Percentiles rank a stretch among this genome's conserved stretches.
phyloP scores from a whole-genome alignment of 2,797 vertebrate species.

The Avahi laniger region DNA sequence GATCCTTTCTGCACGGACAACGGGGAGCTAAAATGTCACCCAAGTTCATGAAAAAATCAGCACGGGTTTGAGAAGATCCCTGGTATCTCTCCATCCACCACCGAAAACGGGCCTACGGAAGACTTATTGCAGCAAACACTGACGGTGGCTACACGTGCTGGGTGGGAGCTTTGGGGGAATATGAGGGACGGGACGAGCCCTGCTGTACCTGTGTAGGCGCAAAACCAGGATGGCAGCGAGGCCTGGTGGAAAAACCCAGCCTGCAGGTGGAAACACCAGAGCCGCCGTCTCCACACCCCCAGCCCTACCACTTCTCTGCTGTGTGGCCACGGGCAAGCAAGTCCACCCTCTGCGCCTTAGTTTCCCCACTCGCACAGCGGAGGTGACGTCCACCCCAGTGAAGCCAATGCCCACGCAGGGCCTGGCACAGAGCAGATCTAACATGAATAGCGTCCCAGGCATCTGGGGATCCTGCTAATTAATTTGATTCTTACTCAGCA shows the following conservation, averaged over 20 bases:
- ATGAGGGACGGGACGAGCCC: rapidly evolving
- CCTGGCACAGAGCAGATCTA: neutral
- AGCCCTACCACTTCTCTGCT: neutral
- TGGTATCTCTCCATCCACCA: neutral
- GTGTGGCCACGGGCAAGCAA: neutral
- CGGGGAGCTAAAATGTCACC: neutral
- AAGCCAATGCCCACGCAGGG: neutral
- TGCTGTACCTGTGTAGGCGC: rapidly evolving
- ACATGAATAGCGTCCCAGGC: rapidly evolving
- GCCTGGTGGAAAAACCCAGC: neutral
- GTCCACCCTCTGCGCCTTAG: neutral
- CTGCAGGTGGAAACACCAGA: neutral
- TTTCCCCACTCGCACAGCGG: neutral
- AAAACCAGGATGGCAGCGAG: neutral
- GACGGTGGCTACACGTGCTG: neutral
- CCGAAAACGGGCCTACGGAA: neutral
- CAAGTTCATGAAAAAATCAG: neutral
- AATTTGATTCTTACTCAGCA: neutral
- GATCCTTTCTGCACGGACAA: neutral
- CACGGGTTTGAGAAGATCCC: neutral
- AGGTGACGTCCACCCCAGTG: neutral
- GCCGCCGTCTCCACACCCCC: neutral
- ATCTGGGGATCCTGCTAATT: neutral
- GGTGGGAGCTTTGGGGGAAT: neutral
- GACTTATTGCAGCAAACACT: neutral